Base-by-base conservation (phyloP, 2,797 vertebrate genomes). In the Nasua narica region DNA sequence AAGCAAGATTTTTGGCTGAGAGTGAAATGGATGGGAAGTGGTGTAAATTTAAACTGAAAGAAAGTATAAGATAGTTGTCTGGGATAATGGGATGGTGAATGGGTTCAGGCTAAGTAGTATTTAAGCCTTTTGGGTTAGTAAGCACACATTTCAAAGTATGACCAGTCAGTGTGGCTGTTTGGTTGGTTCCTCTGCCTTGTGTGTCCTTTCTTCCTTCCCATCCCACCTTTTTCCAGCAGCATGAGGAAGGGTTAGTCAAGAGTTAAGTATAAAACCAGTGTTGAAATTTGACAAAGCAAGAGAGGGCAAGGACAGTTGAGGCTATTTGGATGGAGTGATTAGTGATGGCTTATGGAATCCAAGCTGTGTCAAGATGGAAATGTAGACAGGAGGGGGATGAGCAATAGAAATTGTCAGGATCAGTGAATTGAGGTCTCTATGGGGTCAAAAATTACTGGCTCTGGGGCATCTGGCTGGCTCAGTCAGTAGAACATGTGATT, bases 251-350 rank as follows among this genome's bases (percentile, higher is more conserved):
- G 7, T 88, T 92, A 54, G 32, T 94, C 37, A 86, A 79, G 74
- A 78, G 32, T 43, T 90, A 12, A 78, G 84, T 65, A 27, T 90
- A 90, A 96, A 84, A 69, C 25, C 52, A 54, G 40, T 13, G n/a
- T 86, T 97, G 72, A 94, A 88, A 81, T 96, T 94, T 93, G 83
- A 52, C 18, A 85, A 32, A 85, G 50, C 9, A 13, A 50, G 50
- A 50, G 50, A n/a, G 50, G 46, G 8, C 82, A 95, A 88, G 18
- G 82, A 50, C 70, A 93, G 69, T 29, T 52, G 62, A 92, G 0
- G 32, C 37, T 90, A 48, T 95, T 87, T 88, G 21, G 5, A 79
- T 81, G n/a, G 21, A 91, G 19, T 62, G 40, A 65, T 83, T 65
- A 90, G 50, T 81, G 46, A 86, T 77, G 82, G 25, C 6, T 76